Evolutionary conservation across 1,140 invertebrate genomes (phyloP), one percentile per base, ranked within the genome.

Genomic region (Reticulitermes speratus): DNA sequence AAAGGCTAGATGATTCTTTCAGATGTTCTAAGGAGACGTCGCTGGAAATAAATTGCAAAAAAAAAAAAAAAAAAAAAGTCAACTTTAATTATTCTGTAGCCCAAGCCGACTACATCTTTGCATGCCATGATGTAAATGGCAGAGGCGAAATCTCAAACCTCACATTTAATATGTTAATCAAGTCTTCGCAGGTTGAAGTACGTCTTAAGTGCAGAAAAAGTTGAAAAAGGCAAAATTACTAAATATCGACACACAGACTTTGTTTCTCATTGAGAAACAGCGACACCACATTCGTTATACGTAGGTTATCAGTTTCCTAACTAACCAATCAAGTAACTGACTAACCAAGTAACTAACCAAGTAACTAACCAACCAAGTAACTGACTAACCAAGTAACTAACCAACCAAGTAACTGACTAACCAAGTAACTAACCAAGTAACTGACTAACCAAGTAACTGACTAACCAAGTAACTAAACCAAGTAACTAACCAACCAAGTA

Each of bases 41-140:
- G 65, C n/a, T 75, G 65, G 65, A 75, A 75, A 75, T 8, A 30
- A 30, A 75, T 75, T 16, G n/a, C 65, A 75, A 75, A 75, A 75
- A 75, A 75, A 38, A 75, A 75, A 75, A 75, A 75, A 75, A 38
- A 38, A 38, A 38, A 38, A 5, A 38, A 38, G 38, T 30, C 65
- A 75, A 16, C 65, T 75, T 75, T 75, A 75, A 75, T 75, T 75
- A 75, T 75, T 75, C 65, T 75, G 65, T 75, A 75, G 65, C 25
- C n/a, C 65, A 30, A 75, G 65, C 7, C 65, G n/a, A 25, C 65
- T 30, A 30, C 16, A 30, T 75, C n/a, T 30, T 75, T 75, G 59
- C 7, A 65, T 65, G 25, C 59, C 19, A 1, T 23, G 59, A 75
- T 25, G 65, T 75, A 12, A 30, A 75, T 30, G 65, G 65, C 9